A percentile compares a stretch with the other conserved stretches of the same genome.
Evolutionary conservation across 2,888 invertebrate species (phyloP).

Genomic region (Troides oblongomaculatus): DNA sequence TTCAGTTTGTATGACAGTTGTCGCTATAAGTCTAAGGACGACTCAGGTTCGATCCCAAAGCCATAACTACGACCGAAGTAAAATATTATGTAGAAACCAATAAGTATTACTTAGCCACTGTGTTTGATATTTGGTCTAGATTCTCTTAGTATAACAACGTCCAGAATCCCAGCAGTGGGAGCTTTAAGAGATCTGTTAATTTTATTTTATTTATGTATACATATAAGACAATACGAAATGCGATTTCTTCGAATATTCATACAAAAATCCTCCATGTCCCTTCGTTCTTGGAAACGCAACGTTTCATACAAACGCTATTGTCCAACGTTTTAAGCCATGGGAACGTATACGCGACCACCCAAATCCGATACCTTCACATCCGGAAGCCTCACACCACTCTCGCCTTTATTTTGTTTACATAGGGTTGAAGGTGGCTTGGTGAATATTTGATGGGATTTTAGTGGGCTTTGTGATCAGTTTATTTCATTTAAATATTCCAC

Average conservation of each 20-base stretch:
- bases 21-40: no score
- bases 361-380: constrained; percentile 3
- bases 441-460: constrained; percentile 20
- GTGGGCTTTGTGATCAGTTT: constrained; percentile 11
- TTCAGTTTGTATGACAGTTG: no score
- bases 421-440: constrained; percentile 10
- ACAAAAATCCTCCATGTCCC: constrained; percentile 19
- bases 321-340: constrained; percentile 24
- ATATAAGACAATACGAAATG: neutral
- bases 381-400: constrained; percentile 15
- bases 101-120: no score
- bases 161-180: no score
- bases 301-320: constrained; percentile 21
- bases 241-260: constrained; percentile 9
- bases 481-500: constrained; percentile 26
- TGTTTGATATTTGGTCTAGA: no score
- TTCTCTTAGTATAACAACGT: no score
- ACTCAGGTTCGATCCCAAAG: no score
- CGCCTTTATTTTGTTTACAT: constrained; percentile 1
- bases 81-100: no score
- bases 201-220: neutral
- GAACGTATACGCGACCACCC: constrained; percentile 16
- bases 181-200: no score
- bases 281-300: constrained; percentile 22
- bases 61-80: no score